These are phyloP conservation scores for Eupithecia abbreviata DNA, from an alignment of 2,888 invertebrate species.

Conservation along the genomic window DNA sequence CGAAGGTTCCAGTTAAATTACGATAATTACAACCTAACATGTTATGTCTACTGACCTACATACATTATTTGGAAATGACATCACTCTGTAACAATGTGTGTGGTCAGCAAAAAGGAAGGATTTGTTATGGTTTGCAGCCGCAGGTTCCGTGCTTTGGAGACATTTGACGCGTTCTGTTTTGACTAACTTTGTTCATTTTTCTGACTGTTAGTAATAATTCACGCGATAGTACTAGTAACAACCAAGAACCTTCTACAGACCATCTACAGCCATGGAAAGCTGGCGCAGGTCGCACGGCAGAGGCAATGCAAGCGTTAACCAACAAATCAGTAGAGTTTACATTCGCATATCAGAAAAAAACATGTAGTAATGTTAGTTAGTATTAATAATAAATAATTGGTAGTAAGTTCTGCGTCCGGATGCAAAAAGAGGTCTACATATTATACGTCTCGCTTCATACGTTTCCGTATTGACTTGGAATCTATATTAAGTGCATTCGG, in stretches of 20 bases:
- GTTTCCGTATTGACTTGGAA: not conserved
- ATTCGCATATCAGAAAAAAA: not conserved
- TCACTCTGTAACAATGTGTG: slow-evolving; percentile 23
- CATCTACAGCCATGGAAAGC: no score
- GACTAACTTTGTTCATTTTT: not conserved
- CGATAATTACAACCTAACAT: slow-evolving; percentile 18
- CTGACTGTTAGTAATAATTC: not conserved
- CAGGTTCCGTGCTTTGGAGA: not conserved
- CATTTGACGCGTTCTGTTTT: not conserved
- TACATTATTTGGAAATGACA: slow-evolving; percentile 35
- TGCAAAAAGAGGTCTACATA: not conserved
- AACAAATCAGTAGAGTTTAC: not conserved
- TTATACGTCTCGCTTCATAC: not conserved
- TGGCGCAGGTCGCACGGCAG: no score
- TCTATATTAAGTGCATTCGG: slow-evolving; percentile 25
- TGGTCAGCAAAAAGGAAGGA: not conserved
- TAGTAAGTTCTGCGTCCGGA: not conserved
- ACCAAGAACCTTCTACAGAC: not conserved
- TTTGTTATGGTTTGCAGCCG: not conserved
- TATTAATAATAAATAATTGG: no score
- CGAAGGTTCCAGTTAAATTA: not conserved
- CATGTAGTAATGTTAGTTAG: not conserved
- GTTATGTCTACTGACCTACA: slow-evolving; percentile 37
- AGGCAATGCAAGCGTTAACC: not conserved
- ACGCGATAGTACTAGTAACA: not conserved